Base-by-base conservation (phyloP, 2,888 invertebrate genomes). In the Clunio marinus region DNA sequence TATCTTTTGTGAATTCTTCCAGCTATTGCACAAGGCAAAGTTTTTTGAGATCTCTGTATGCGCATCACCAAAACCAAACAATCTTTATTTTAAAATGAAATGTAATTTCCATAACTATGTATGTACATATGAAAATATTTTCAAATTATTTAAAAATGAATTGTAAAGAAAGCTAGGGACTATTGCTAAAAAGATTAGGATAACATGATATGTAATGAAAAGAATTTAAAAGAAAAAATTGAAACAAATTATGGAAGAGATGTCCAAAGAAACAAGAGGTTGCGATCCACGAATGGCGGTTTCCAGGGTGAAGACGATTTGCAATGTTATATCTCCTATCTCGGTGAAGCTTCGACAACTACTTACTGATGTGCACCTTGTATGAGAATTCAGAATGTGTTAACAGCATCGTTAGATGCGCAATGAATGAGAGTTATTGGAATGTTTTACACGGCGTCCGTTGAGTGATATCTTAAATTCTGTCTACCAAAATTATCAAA, bases 291-390 rank as follows among this genome's bases (percentile, higher is more conserved):
- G n/a, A n/a, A n/a, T n/a, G n/a, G n/a, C n/a, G n/a, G n/a, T n/a
- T n/a, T n/a, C n/a, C 41, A 41, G 15, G 41, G 10, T 15, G n/a
- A 41, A 15, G 41, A 3, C 41, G n/a, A 41, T 41, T 41, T 41
- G 41, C 41, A 41, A 10, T 10, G 10, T 41, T 41, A 10, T 15
- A 41, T n/a, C 15, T 41, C 10, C 41, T 10, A 5, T n/a, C n/a
- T n/a, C n/a, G n/a, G n/a, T n/a, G n/a, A n/a, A n/a, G n/a, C n/a
- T n/a, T n/a, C n/a, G n/a, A n/a, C n/a, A n/a, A n/a, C n/a, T n/a
- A 41, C n/a, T 41, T 10, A 41, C n/a, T 41, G 41, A 41, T 41
- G n/a, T n/a, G 41, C 41, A 41, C 41, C 41, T 41, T 41, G n/a
- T n/a, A n/a, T n/a, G 41, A 32, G 32, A 32, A n/a, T 32, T 32